Percentiles rank a stretch among this genome's conserved stretches.
These are phyloP conservation scores for Chrysolina americana DNA, from an alignment of 2,888 invertebrate species.

Conservation along the genomic window DNA sequence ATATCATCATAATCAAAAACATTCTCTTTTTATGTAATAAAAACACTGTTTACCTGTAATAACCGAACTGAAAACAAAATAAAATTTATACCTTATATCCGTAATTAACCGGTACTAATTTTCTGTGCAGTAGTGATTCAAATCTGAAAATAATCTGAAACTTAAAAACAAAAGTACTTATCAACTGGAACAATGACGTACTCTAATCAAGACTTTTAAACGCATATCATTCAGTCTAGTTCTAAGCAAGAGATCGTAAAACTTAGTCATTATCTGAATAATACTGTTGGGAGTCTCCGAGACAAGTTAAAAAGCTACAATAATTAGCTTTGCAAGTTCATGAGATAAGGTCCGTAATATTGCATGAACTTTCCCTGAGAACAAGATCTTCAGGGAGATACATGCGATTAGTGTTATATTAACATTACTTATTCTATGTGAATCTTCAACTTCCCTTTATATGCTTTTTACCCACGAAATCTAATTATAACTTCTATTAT, in stretches of 20 bases:
- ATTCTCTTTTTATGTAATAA: too few species aligned
- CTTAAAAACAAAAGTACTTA: background rate
- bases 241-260: constrained; percentile 16
- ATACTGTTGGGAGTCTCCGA: constrained; percentile 49
- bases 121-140: too few species aligned
- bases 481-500: constrained; percentile 55
- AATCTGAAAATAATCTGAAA: too few species aligned
- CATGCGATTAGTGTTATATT: constrained; percentile 59
- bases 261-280: constrained; percentile 51
- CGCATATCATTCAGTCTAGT: constrained; percentile 2
- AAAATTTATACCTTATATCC: too few species aligned
- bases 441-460: constrained; percentile 52
- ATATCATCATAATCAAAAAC: too few species aligned
- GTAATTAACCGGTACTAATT: too few species aligned
- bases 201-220: background rate
- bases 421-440: constrained; percentile 60
- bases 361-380: constrained; percentile 60
- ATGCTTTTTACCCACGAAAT: constrained; percentile 53
- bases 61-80: background rate
- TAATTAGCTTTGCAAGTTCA: constrained; percentile 58
- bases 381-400: constrained; percentile 59
- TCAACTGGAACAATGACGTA: background rate
- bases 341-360: constrained; percentile 58
- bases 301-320: constrained; percentile 56
- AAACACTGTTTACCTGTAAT: background rate